Percentiles rank a stretch among this genome's conserved stretches.
Conservation (phyloP, 1,140 invertebrate species). For the Zaprionus vittiger region DNA sequence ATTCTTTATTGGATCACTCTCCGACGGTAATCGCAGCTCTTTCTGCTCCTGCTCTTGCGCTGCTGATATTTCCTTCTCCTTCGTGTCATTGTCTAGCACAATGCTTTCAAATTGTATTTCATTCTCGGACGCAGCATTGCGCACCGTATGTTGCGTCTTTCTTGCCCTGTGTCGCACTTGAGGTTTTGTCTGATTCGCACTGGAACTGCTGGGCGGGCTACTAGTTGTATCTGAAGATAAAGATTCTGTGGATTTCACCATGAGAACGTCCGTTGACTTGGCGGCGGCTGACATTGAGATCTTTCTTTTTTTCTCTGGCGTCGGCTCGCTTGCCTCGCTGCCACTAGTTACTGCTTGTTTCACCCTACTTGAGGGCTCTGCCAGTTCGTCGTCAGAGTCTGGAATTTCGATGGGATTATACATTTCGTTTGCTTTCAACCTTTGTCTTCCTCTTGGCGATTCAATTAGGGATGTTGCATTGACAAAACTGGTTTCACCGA, state of each 20-base stretch:
- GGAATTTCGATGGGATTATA: constrained; percentile 61
- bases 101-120: constrained; percentile 64
- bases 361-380: constrained; percentile 1
- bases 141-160: constrained; percentile 59
- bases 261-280: neutral
- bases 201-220: constrained; percentile 11
- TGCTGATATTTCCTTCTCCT: neutral
- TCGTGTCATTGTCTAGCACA: constrained; percentile 10
- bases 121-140: constrained; percentile 48
- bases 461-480: neutral
- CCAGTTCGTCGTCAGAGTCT: constrained; percentile 64
- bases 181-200: neutral
- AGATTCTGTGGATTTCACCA: constrained; percentile 7
- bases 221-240: constrained; percentile 13
- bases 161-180: constrained; percentile 48
- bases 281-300: neutral
- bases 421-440: constrained; percentile 12
- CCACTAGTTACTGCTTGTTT: constrained; percentile 5
- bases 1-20: neutral
- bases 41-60: neutral
- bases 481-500: neutral
- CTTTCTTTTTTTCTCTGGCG: constrained; percentile 27
- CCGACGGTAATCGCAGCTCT: neutral
- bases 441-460: constrained; percentile 14
- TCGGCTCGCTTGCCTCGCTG: constrained; percentile 4